These are phyloP conservation scores for Bothrops jararaca DNA, from an alignment of 2,113 vertebrate genomes.

Conservation along the genomic window DNA sequence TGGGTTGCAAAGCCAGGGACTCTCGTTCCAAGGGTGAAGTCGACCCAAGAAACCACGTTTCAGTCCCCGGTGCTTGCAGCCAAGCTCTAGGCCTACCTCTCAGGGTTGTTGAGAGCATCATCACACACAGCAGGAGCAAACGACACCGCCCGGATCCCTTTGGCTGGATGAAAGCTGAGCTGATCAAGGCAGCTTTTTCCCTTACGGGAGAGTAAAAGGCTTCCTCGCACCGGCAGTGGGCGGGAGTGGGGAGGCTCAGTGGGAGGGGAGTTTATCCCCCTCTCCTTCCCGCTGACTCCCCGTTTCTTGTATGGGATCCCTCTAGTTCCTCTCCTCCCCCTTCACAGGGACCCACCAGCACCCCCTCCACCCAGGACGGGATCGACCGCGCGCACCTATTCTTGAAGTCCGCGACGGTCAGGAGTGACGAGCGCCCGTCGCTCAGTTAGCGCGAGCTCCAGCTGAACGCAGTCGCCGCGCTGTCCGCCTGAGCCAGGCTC, in stretches of 20 bases:
- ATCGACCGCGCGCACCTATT: too few relatives aligned
- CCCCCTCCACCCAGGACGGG: neutral
- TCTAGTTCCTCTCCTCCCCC: neutral
- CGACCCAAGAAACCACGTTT: neutral
- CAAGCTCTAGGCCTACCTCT: neutral
- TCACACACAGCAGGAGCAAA: neutral
- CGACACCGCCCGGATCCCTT: neutral
- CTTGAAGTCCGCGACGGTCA: slow-evolving; percentile 88
- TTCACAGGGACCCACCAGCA: neutral
- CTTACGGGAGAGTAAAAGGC: neutral
- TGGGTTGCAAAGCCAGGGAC: neutral
- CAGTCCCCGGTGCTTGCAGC: neutral
- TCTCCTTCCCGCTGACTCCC: neutral
- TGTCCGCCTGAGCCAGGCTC: slow-evolving; percentile 90
- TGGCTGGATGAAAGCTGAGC: neutral
- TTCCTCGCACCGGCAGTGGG: too few relatives aligned
- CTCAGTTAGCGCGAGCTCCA: slow-evolving; percentile 89
- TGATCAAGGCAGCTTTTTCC: too few relatives aligned
- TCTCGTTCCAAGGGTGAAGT: neutral
- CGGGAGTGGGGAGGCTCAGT: neutral
- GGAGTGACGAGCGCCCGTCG: slow-evolving; percentile 88
- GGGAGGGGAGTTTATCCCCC: neutral
- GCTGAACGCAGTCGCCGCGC: slow-evolving; percentile 82
- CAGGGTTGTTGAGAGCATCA: neutral
- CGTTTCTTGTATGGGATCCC: neutral